Conservation (phyloP, 1,140 invertebrate genomes). For the Ostrea denselamellosa region DNA sequence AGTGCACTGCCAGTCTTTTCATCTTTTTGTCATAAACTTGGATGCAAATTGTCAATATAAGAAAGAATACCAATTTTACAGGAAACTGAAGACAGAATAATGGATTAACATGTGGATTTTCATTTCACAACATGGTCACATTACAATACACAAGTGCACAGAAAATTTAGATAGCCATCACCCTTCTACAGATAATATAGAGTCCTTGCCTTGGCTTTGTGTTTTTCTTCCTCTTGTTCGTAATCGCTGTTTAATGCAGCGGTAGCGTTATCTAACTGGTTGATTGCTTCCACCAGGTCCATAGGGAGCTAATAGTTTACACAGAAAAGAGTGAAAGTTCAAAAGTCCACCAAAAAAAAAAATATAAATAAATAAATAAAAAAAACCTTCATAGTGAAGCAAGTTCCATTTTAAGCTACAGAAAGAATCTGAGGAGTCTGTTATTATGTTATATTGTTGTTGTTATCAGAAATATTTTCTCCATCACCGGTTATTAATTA, state of each 20-base stretch:
- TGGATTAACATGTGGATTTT: neutral
- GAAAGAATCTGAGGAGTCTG: neutral
- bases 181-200: constrained; percentile 36
- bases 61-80: neutral
- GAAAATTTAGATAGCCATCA: constrained; percentile 7
- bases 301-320: constrained; percentile 50
- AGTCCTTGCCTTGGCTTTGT: constrained; percentile 31
- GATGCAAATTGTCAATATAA: neutral
- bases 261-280: constrained; percentile 72
- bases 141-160: constrained; percentile 30
- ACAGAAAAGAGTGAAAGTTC: constrained; percentile 45
- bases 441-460: neutral
- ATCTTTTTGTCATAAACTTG: constrained; percentile 4
- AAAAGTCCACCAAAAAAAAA: constrained; percentile 6
- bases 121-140: constrained; percentile 32
- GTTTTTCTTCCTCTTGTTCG: constrained; percentile 52
- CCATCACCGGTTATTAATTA: neutral
- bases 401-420: constrained; percentile 30
- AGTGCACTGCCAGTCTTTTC: neutral
- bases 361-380: too few species aligned
- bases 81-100: neutral
- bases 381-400: neutral
- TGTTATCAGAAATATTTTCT: neutral
- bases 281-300: constrained; percentile 71
- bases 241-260: constrained; percentile 71